phyloP scores from a whole-genome alignment of 1,140 invertebrate genomes.

The Drosophila ogumai region DNA sequence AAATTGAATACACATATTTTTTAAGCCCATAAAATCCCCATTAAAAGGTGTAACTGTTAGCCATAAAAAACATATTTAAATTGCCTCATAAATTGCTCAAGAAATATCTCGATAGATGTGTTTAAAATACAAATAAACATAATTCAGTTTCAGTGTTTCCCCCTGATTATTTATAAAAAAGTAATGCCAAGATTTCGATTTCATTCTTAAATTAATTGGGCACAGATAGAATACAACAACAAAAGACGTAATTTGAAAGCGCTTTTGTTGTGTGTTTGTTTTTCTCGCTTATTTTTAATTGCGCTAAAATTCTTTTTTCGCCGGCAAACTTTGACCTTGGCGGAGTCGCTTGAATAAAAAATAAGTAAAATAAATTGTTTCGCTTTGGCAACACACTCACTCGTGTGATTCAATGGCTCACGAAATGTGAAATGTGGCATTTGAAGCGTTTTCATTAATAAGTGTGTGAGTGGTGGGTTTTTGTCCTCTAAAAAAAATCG shows the following conservation, averaged over 20 bases:
- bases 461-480: conserved; percentile 31
- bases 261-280: conserved; percentile 45
- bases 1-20: neutral
- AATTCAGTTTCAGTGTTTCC: conserved; percentile 10
- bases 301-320: conserved; percentile 60
- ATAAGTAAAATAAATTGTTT: conserved; percentile 51
- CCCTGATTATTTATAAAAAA: conserved; percentile 14
- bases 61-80: conserved; percentile 43
- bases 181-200: conserved; percentile 74
- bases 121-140: conserved; percentile 38
- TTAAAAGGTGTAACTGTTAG: conserved; percentile 33
- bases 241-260: conserved; percentile 65
- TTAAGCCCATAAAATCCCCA: conserved; percentile 8
- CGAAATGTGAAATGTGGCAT: conserved; percentile 71
- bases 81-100: conserved; percentile 30
- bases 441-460: conserved; percentile 80
- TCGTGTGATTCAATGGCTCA: conserved; percentile 64
- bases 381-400: conserved; percentile 11
- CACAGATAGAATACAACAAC: conserved; percentile 44
- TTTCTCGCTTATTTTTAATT: conserved; percentile 57
- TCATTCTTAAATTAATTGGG: conserved; percentile 81
- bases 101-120: neutral
- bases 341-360: conserved; percentile 38
- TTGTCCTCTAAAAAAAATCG: neutral
- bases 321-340: conserved; percentile 76